Percentiles rank a stretch among this genome's conserved stretches.
Evolutionary conservation across 2,888 invertebrate genomes (phyloP).

Genomic region (Merodon equestris): DNA sequence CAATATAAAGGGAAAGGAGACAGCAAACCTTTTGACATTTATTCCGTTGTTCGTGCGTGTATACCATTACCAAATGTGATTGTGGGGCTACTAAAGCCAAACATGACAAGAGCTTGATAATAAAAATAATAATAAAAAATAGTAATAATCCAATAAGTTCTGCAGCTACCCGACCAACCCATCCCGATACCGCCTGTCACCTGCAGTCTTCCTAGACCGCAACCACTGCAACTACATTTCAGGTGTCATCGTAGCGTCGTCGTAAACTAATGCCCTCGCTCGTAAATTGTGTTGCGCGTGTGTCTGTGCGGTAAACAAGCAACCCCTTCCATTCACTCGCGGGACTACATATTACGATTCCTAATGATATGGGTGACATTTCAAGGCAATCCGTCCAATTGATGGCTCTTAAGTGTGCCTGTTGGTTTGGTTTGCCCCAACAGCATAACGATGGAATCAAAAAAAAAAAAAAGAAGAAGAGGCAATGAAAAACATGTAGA

Average conservation of each 20-base stretch:
- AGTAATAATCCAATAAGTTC: constrained; percentile 61
- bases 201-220: background rate
- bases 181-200: constrained; percentile 3
- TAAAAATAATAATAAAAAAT: constrained; percentile 35
- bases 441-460: background rate
- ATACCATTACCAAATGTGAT: constrained; percentile 19
- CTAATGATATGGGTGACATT: constrained; percentile 47
- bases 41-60: background rate
- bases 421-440: constrained; percentile 3
- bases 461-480: background rate
- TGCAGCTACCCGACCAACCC: constrained; percentile 1
- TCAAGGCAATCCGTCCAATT: constrained; percentile 64
- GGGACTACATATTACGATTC: background rate
- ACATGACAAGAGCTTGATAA: constrained; percentile 31
- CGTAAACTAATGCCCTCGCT: constrained; percentile 48
- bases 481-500: no score
- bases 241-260: constrained; percentile 42
- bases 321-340: constrained; percentile 26
- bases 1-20: no score
- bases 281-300: constrained; percentile 57
- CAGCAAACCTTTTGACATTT: background rate
- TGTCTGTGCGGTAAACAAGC: constrained; percentile 37
- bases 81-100: constrained; percentile 13
- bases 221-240: constrained; percentile 16
- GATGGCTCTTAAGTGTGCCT: constrained; percentile 39